Evolutionary conservation across 2,797 vertebrate species (phyloP), one percentile per base, ranked within the genome.

Genomic region (Coluber constrictor): DNA sequence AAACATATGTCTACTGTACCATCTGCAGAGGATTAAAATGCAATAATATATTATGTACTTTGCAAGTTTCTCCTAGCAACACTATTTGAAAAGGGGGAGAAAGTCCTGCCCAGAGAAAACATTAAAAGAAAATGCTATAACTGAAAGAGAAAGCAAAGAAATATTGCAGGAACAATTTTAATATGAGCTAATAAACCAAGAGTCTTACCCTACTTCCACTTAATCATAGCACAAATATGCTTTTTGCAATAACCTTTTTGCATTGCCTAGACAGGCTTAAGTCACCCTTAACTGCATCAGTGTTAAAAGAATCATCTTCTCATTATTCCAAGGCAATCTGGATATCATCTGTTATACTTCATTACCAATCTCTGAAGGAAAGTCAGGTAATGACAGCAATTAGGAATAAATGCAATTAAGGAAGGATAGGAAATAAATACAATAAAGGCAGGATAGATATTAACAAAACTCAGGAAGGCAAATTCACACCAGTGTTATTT

Each of bases 21-120:
- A 95, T 88, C 92, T 96, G 95, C 74, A 96, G 89, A 93, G 92
- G 94, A 95, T 92, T 95, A 95, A 95, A 91, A 93, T n/a, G 91
- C 91, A 95, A 93, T 87, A 54, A 61, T 87, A 93, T 95, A 90
- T 95, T 90, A 95, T 91, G 94, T 92, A 90, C 95, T 92, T 87
- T 61, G 60, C 93, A 83, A 47, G 37, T 47, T 23, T 83, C 74
- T 83, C 74, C 47, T 83, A 47, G 37, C 20, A 83, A 83, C 37
- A 83, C 9, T 83, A 25, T 83, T 83, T 43, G 74, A 20, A 47
- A 83, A 79, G 20, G 1, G 74, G 32, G 16, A 18, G 32, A 4
- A 8, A 23, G 32, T 79, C 20, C 37, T 79, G 37, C 37, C 74
- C 74, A 79, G 74, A 79, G 47, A 83, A 4, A 83, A 83, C 9